phyloP scores from a whole-genome alignment of 2,888 invertebrate genomes.

The Automeris io region DNA sequence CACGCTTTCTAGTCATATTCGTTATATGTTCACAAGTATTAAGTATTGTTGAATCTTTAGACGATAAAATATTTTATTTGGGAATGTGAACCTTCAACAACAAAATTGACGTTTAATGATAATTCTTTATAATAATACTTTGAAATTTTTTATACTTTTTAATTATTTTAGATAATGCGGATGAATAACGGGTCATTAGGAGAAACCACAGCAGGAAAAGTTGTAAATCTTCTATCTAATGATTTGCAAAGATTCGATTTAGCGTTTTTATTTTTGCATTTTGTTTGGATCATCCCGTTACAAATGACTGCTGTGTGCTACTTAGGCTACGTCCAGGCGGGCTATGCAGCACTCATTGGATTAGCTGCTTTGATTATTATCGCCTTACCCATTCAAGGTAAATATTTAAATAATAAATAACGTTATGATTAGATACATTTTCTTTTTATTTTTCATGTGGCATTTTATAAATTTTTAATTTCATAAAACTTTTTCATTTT shows the following conservation, averaged over 20 bases:
- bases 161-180: conserved; percentile 64
- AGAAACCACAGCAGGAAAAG: conserved; percentile 90
- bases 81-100: no score
- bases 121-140: not conserved
- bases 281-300: conserved; percentile 87
- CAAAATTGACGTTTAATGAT: no score
- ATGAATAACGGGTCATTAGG: conserved; percentile 80
- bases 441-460: no score
- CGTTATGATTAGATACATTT: no score
- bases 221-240: conserved; percentile 92
- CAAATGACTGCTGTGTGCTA: conserved; percentile 80
- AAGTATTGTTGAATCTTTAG: no score
- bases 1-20: no score
- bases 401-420: not conserved
- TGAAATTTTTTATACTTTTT: conserved; percentile 24
- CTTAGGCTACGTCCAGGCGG: conserved; percentile 82
- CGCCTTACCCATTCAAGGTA: conserved; percentile 87
- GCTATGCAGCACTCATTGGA: conserved; percentile 81
- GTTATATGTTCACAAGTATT: no score
- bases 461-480: no score
- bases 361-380: conserved; percentile 80
- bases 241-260: conserved; percentile 91
- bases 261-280: conserved; percentile 84
- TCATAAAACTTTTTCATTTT: no score
- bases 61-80: no score